Evolutionary conservation across 1,140 invertebrate species (phyloP), one percentile per base, ranked within the genome.

Genomic region (Acromyrmex echinatior): DNA sequence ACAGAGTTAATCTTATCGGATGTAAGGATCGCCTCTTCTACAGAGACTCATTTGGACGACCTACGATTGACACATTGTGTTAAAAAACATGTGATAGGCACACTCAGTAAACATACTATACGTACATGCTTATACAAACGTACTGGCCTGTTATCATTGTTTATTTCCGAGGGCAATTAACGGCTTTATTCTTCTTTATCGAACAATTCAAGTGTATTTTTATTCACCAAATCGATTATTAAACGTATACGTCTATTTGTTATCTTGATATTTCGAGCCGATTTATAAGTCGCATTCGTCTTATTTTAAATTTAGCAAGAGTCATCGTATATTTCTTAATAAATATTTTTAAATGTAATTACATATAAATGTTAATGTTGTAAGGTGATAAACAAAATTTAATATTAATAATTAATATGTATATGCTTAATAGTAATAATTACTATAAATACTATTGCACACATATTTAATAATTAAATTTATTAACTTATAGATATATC

Each of bases 71-170:
- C 56, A 16, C 3, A 6, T 4, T 16, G 66, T 70, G 21, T 70
- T 51, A 70, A 70, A 70, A 70, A 70, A 70, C 39, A 70, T 4
- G 66, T 39, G 25, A 62, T 60, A 71, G 14, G 53, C 51, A 21
- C 53, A 53, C 18, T 79, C 21, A 28, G n/a, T 60, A 71, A 81
- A 71, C 16, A 51, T 81, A 81, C 65, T 12, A 51, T 81, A 81
- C 65, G n/a, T 71, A 71, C 21, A 28, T 25, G 21, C 66, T 51
- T 39, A 18, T 14, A 16, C 12, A 70, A 70, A 70, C 39, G 21
- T 51, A 51, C 51, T 70, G 39, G n/a, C 31, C 35, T 53, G 28
- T 71, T 81, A 81, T 58, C 56, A 49, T 39, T 74, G 18, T 49
- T 53, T 84, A 84, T 49, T 18, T 35, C n/a, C 18, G 3, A 70